Evolutionary conservation across 2,113 vertebrate species (phyloP), one percentile per base, ranked within the genome.

Genomic region (Turdus rufiventris): DNA sequence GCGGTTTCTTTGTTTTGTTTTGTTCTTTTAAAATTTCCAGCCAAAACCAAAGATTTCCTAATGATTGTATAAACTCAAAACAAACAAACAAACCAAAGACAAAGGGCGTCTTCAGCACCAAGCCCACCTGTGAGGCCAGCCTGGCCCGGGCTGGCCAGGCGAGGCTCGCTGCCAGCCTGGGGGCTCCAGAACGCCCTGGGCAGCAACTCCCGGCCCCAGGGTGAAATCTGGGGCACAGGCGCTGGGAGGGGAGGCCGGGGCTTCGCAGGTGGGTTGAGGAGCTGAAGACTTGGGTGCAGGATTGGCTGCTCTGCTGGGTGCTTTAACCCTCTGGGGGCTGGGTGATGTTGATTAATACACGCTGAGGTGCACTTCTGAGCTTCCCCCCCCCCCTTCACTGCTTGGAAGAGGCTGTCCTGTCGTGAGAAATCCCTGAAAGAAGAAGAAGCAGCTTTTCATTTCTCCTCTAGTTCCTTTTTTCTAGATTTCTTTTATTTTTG

Each of bases 41-140:
- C 98, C 98, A 98, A 98, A 98, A 98, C 98, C 98, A 98, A 98
- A 98, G 98, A 98, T 98, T 98, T 98, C 98, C 98, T 98, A 98
- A 98, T 98, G 98, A 98, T 98, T 98, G 98, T 98, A 98, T 98
- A 98, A 98, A 98, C 97, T 98, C 98, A 98, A 98, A 98, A 98
- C 98, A 98, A 98, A 98, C 98, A 98, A 98, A 98, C 97, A 98
- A 98, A 98, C 98, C 98, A 98, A 98, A 98, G 98, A 98, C 96
- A 97, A 98, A 98, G 97, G 97, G 97, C 87, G 84, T 98, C 97
- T 98, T 98, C 96, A 90, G 96, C 96, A 87, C 93, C 95, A 54
- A 80, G 91, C 96, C 96, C 91, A 95, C 66, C 96, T 97, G 96
- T 91, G 93, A 96, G 96, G 89, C 94, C 10, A 5, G 82, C 71